Base-by-base conservation (phyloP, 1,140 invertebrate genomes). In the Drosophila trapezifrons region DNA sequence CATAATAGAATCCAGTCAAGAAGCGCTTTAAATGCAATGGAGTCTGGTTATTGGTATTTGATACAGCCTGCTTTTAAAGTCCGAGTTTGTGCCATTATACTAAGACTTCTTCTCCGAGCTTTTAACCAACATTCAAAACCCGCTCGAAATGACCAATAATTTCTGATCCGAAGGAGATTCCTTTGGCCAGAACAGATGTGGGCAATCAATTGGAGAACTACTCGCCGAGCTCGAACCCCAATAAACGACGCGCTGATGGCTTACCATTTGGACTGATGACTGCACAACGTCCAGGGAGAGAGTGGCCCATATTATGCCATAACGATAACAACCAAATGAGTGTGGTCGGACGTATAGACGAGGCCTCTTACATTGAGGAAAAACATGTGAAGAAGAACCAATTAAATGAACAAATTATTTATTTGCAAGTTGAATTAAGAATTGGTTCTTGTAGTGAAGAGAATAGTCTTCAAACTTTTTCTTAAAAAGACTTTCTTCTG, bases 241-340 rank as follows among this genome's bases (percentile, higher is more conserved):
- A 85, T 85, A 79, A 84, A 78, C 60, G 57, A 76, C 32, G 63
- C 74, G 64, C 70, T 81, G 78, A 84, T 84, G 63, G 73, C 42
- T 66, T 51, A 47, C 71, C 78, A 86, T 80, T 85, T 80, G 66
- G 72, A 58, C 51, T 80, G 77, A 74, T 80, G 77, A 74, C 63
- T 60, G 75, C 66, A 71, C 18, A 18, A 54, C 32, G 60, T 66
- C 22, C 47, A 79, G 47, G 37, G 45, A 59, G 51, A 63, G 51
- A 63, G 57, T 76, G 51, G 64, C 51, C 66, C 65, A 77, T 70
- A 80, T 86, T 86, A 87, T 62, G 79, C 51, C 82, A 87, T 86
- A 86, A 86, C 79, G 78, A 85, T 85, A 84, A 80, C 72, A 76
- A 52, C 62, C 60, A 79, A 83, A 78, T 83, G 65, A 76, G 58